Conservation (phyloP, 2,888 invertebrate species). For the Agrilus biguttatus region DNA sequence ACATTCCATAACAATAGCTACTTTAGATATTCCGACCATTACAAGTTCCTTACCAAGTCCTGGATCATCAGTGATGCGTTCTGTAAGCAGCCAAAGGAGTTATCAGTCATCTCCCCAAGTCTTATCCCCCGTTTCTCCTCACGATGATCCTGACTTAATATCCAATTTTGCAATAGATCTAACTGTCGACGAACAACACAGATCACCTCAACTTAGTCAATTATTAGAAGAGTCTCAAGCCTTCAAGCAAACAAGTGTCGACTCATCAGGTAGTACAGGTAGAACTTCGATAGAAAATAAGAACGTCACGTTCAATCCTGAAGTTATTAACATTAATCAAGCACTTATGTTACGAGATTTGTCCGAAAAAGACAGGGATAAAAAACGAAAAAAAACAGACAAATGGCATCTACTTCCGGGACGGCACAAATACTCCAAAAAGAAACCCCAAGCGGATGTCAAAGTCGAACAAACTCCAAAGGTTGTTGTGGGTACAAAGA, state of each 20-base stretch:
- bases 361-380: constrained; percentile 7
- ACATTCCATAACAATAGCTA: constrained; percentile 1
- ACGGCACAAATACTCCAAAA: constrained; percentile 11
- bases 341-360: constrained; percentile 12
- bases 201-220: constrained; percentile 21
- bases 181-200: constrained; percentile 26
- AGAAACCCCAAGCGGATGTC: constrained; percentile 10
- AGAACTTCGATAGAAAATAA: constrained; percentile 24
- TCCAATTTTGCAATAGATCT: constrained; percentile 32
- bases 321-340: constrained; percentile 24
- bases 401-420: constrained; percentile 15
- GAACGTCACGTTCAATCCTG: constrained; percentile 31
- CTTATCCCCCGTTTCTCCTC: constrained; percentile 17
- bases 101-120: constrained; percentile 7
- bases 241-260: constrained; percentile 22
- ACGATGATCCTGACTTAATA: constrained; percentile 28
- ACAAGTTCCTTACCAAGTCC: constrained; percentile 1
- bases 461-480: constrained; percentile 16
- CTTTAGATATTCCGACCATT: constrained; percentile 1
- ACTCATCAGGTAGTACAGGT: constrained; percentile 23
- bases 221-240: constrained; percentile 8
- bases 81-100: no score
- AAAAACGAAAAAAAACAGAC: constrained; percentile 8
- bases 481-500: constrained; percentile 16
- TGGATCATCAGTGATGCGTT: not conserved